Percentiles rank a stretch among this genome's conserved stretches.
Conservation (phyloP, 2,113 vertebrate genomes). For the Lophius piscatorius region DNA sequence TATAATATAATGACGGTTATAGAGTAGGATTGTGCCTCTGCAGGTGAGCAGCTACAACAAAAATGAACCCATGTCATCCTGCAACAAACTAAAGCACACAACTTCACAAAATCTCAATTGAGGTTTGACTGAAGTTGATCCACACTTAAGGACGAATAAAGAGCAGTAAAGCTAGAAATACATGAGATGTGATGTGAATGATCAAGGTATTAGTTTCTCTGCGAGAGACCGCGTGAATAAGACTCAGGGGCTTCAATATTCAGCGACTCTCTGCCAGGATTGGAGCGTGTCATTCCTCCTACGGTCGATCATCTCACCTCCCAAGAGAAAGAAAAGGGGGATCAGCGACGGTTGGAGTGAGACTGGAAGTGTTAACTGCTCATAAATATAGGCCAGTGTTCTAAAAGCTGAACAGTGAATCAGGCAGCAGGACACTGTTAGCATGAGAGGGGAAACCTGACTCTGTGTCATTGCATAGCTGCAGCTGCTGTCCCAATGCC, state of each 20-base stretch:
- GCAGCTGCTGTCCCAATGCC: conserved; percentile 89
- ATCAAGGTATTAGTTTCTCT: background rate
- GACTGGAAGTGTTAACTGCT: conserved; percentile 82
- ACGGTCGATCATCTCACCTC: conserved; percentile 36
- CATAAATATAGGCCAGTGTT: conserved; percentile 91
- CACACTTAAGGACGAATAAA: background rate
- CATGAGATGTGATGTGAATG: no score
- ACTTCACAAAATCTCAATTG: background rate
- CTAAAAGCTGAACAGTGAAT: conserved; percentile 94
- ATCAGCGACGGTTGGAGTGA: conserved; percentile 40
- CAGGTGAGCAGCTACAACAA: background rate
- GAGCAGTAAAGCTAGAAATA: no score
- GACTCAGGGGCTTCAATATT: no score
- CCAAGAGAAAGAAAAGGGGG: conserved; percentile 56
- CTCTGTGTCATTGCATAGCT: conserved; percentile 79
- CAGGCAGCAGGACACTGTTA: conserved; percentile 78
- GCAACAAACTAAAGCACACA: background rate
- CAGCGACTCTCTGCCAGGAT: conserved; percentile 1
- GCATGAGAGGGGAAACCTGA: conserved; percentile 86
- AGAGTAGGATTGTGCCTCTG: conserved; percentile 1
- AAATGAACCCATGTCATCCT: background rate
- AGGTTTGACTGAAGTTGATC: background rate
- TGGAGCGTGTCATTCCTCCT: conserved; percentile 4
- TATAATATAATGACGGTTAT: conserved; percentile 19
- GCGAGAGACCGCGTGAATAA: no score